Evolutionary conservation across 2,113 vertebrate species (phyloP), one percentile per base, ranked within the genome.

Genomic region (Hucho hucho): DNA sequence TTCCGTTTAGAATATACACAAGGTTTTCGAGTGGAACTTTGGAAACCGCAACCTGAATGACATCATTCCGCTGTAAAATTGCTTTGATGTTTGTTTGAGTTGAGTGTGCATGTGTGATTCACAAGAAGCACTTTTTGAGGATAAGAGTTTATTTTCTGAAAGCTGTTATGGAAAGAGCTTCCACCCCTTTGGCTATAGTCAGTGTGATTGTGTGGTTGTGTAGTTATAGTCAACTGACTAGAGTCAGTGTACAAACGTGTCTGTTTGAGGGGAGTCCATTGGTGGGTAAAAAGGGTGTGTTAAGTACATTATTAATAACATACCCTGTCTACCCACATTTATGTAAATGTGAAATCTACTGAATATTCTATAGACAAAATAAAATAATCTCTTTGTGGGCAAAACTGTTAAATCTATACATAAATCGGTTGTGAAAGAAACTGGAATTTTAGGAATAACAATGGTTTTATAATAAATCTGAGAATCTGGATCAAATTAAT

Each of bases 11-110:
- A 61, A 70, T 29, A 46, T 20, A 72, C 67, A 24, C 6, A 20
- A 75, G 69, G 29, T 56, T 71, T 77, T 63, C 9, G 29, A 37
- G 64, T 59, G 67, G 59, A 84, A 53, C 61, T 25, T 32, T 81
- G 72, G 82, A 43, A 43, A 83, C 74, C 71, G 64, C 75, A 73
- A 79, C 43, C 77, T 72, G 72, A 77, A 73, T 84, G 72, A 79
- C 22, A 84, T 86, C 75, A 63, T 75, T 59, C 75, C 74, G 53
- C 70, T 58, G 65, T 79, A 67, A 87, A 72, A 72, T 69, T 66
- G 49, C 53, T 75, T 61, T 81, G 28, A 64, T 61, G n/a, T 26
- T 28, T 22, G 26, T 70, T 13, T 83, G 74, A 20, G 66, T 43
- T 43, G 37, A 37, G 18, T 56, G 53, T 43, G 9, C 37, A 43